Evolutionary conservation across 2,888 invertebrate species (phyloP), one percentile per base, ranked within the genome.

Genomic region (Coleophora deauratella): DNA sequence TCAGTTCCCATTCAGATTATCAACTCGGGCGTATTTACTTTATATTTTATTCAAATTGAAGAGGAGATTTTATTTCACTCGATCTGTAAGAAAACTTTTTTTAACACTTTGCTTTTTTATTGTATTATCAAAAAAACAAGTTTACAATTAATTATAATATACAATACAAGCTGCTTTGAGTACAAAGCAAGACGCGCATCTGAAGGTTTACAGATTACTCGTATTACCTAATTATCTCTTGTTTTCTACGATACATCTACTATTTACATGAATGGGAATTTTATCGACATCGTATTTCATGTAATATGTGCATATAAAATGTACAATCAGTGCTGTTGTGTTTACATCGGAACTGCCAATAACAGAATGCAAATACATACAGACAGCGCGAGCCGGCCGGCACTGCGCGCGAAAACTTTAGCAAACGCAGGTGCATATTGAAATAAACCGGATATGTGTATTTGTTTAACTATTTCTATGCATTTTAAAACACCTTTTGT

Each of bases 301-400:
- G 52, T 46, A 44, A 51, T 55, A 49, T 52, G 57, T 60, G 59
- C 59, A 62, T 60, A 64, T 62, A 65, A 65, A 57, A 56, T 61
- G 63, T 72, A 69, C 77, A 79, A 80, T 82, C 78, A 76, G 71
- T 66, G n/a, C n/a, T n/a, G 57, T 59, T 66, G 59, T 79, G 72
- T 79, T 74, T 78, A 75, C 78, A 73, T 63, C 62, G 65, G 59
- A 58, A 68, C 67, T 66, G 69, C 72, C 78, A 78, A 82, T 81
- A 81, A 78, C 77, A 66, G 66, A 75, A 78, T 77, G 79, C 76
- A 81, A 82, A 82, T 80, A 79, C 60, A 57, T 62, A 69, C 59
- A 66, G 57, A 70, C 64, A 65, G 61, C 68, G n/a, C n/a, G n/a
- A 4, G 41, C 45, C 36, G 42, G 46, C 51, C 53, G 49, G 55